Base-by-base conservation (phyloP, 2,888 invertebrate species). In the Acholoe squamosa region DNA sequence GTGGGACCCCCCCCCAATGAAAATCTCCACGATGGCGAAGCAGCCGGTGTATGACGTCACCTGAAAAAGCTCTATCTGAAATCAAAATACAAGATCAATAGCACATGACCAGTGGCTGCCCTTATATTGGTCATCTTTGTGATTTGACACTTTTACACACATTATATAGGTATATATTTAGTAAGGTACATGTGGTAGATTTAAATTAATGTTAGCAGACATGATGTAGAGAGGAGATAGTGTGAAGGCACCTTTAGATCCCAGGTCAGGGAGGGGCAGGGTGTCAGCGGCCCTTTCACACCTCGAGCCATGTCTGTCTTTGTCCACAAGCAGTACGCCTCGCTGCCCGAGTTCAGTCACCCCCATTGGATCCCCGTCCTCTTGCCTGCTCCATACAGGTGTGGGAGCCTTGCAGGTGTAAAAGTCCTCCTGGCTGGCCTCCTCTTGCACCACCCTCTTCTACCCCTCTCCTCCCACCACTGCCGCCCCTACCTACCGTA, bases 231-330 rank as follows among this genome's bases (percentile, higher is more conserved):
- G 80, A 14, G 16, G 43, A 22, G 33, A 34, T 34, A 34, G 80
- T 43, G 80, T 34, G 34, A 14, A 7, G 5, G 34, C 80, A 34
- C 22, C 34, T 34, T 34, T 33, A 14, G 43, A 0, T 33, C 34
- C 34, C 34, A 34, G 80, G 80, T 80, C 34, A 43, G 80, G 80
- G 19, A 34, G 33, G 80, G 80, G 33, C 28, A 76, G n/a, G 5
- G 80, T 80, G 80, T 31, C 80, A 43, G 43, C 43, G 34, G 80
- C 33, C 80, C 80, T n/a, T 80, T 80, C 80, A 80, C 80, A 80
- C 80, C 80, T 80, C 80, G 80, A 33, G 34, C 80, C 22, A 34
- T 19, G 34, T 43, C 10, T 7, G 34, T 22, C 43, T 80, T 80
- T 80, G 80, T 80, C 34, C 16, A 34, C 80, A 16, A 12, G n/a